phyloP scores from a whole-genome alignment of 2,888 invertebrate genomes.

The Yponomeuta malinellus region DNA sequence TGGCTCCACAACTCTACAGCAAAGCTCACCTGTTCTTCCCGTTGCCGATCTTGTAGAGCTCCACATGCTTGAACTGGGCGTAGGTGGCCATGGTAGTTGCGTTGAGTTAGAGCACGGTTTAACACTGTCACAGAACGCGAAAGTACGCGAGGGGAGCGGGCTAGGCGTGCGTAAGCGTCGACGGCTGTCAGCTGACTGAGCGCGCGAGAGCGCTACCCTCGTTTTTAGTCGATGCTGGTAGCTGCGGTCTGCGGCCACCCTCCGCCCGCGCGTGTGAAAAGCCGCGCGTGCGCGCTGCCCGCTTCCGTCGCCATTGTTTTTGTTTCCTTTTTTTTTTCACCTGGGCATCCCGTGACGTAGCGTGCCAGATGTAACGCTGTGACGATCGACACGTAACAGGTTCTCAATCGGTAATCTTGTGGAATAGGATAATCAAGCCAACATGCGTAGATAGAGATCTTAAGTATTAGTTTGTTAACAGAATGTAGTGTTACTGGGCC shows the following conservation, averaged over 20 bases:
- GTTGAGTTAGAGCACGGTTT: conserved; percentile 32
- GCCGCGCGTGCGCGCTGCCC: conserved; percentile 48
- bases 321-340: conserved; percentile 14
- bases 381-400: neutral
- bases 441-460: neutral
- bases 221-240: conserved; percentile 63
- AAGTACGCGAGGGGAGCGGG: conserved; percentile 29
- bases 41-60: conserved; percentile 94
- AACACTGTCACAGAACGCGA: conserved; percentile 40
- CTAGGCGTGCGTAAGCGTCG: conserved; percentile 44
- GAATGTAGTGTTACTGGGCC: neutral
- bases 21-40: conserved; percentile 89
- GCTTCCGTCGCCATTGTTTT: conserved; percentile 14
- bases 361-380: neutral
- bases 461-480: neutral
- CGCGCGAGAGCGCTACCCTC: conserved; percentile 63
- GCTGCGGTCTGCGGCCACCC: conserved; percentile 38
- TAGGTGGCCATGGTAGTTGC: conserved; percentile 86
- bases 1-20: conserved; percentile 24
- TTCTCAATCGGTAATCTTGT: neutral
- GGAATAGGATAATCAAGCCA: neutral
- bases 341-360: conserved; percentile 3
- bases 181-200: conserved; percentile 70
- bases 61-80: conserved; percentile 94
- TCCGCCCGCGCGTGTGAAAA: conserved; percentile 60